A percentile compares a stretch with the other conserved stretches of the same genome.
Conservation (phyloP, 2,113 vertebrate species). For the Poecilia latipinna region DNA sequence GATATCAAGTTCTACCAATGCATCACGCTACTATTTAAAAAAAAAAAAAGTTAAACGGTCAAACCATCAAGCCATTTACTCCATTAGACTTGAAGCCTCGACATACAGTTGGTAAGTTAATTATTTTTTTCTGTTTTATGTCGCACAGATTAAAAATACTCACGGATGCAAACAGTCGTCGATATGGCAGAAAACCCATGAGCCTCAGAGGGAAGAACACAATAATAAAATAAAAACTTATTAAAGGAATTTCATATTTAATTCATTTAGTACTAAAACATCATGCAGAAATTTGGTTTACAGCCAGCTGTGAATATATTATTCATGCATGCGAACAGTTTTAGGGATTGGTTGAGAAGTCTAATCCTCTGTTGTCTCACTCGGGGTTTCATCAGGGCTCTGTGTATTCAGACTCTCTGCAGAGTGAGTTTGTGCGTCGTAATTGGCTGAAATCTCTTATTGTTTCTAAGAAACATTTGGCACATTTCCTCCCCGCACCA, state of each 20-base stretch:
- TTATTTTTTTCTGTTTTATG: background rate
- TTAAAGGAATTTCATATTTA: conserved; percentile 4
- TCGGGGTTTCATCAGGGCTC: conserved; percentile 37
- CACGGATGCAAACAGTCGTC: background rate
- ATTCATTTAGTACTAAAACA: conserved; percentile 2
- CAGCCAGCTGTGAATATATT: conserved; percentile 24
- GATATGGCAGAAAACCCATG: background rate
- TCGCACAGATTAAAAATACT: background rate
- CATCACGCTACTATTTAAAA: background rate
- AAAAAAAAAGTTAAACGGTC: no score
- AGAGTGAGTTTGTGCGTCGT: conserved; percentile 34
- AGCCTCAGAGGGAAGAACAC: background rate
- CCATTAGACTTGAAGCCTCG: background rate
- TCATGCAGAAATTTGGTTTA: background rate
- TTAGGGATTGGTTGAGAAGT: conserved; percentile 26
- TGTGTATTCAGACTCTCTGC: conserved; percentile 32
- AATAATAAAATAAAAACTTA: background rate
- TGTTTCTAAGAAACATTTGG: conserved; percentile 38
- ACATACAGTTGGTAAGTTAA: background rate
- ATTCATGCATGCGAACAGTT: conserved; percentile 22
- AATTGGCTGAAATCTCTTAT: conserved; percentile 49
- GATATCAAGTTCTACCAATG: background rate
- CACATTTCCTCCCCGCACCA: no score
- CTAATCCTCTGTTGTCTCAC: conserved; percentile 24
- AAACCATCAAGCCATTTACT: background rate